Percentiles rank a stretch among this genome's conserved stretches.
Evolutionary conservation across 2,888 invertebrate genomes (phyloP).

Genomic region (Tridacna gigas): DNA sequence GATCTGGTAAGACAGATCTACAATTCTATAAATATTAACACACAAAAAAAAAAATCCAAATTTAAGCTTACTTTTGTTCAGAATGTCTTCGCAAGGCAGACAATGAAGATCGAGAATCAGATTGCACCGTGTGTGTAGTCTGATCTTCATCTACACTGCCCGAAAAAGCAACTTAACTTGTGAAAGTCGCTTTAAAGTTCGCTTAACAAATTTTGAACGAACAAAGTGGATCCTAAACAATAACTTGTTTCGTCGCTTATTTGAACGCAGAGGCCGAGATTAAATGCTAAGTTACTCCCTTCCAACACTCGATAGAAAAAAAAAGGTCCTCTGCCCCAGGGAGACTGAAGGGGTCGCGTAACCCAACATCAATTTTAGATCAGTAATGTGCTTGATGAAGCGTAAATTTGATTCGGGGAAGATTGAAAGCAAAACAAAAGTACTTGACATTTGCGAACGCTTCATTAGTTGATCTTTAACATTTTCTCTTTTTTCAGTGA

Average conservation of each 20-base stretch:
- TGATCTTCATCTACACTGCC: no score
- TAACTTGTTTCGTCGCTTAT: not conserved
- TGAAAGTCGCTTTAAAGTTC: no score
- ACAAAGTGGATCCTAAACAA: not conserved
- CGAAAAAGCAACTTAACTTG: no score
- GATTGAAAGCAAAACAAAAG: conserved; percentile 17
- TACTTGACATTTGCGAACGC: conserved; percentile 13
- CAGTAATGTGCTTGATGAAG: conserved; percentile 16
- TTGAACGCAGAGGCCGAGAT: not conserved
- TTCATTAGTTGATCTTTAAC: no score
- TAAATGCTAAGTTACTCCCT: not conserved
- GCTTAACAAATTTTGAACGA: not conserved
- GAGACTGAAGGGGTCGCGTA: conserved; percentile 17
- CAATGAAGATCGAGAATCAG: no score
- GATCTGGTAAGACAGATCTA: no score
- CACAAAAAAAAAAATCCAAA: no score
- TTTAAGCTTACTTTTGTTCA: no score
- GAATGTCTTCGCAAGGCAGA: no score
- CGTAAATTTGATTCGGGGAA: not conserved
- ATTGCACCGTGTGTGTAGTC: no score
- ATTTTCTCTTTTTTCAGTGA: no score
- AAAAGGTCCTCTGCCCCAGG: conserved; percentile 3
- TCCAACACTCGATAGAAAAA: not conserved
- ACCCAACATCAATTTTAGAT: conserved; percentile 22
- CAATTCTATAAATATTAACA: no score